Base-by-base conservation (phyloP, 2,113 vertebrate species). In the Hydropotes inermis region DNA sequence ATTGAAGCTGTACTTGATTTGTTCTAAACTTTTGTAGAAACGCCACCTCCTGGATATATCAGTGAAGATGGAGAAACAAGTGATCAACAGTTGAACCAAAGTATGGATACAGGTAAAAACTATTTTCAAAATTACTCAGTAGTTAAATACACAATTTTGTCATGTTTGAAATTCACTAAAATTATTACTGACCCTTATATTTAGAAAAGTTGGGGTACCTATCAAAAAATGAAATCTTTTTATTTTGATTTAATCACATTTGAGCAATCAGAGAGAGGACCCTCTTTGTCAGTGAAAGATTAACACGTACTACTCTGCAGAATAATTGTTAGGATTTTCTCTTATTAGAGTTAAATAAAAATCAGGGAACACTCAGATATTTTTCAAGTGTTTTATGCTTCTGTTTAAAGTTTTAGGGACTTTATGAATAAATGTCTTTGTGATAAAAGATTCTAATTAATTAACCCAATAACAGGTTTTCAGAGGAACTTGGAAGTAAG, bases 11-110 rank as follows among this genome's bases (percentile, higher is more conserved):
- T 92, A 21, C 21, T 55, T 94, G 36, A 94, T 94, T 89, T 96
- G 30, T 91, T 96, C 28, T 84, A 58, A 97, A 97, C 91, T 94
- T 97, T 89, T 79, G 19, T 98, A 99, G 99, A 99, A 99, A 99
- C 99, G 15, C 99, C 99, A 95, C 99, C 99, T 43, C 99, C 99
- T 17, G 99, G 99, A 28, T 99, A 99, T 97, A 99, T 99, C 98
- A 99, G 99, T 99, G 99, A 99, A 99, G 99, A 99, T 99, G 99
- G 99, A 96, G 99, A 99, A 98, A 99, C 99, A 33, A 99, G 99
- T 83, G 99, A 99, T 98, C 99, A 99, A 93, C 99, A 99, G 98
- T 98, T 99, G 99, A 99, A 99, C 99, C 99, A 99, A 99, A 99
- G 99, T 99, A 99, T 99, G 99, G 99, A 99, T 98, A 99, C 99